phyloP scores from a whole-genome alignment of 2,888 invertebrate species.

The Hyposoter dolosus region DNA sequence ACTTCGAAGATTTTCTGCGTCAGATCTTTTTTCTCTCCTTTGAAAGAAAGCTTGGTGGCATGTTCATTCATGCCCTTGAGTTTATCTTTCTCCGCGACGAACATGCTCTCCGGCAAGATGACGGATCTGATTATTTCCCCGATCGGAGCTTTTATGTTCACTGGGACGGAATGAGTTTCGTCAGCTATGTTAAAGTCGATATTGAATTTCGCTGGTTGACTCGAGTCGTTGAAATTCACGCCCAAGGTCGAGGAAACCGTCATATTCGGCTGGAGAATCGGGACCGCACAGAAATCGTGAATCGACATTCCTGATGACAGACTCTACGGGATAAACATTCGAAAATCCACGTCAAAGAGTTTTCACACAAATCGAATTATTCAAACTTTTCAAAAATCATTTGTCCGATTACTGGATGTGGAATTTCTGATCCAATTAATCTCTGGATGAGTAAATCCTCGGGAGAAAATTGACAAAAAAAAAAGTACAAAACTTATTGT shows the following conservation, averaged over 20 bases:
- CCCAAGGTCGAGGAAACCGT: slow-evolving; percentile 90
- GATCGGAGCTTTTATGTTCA: slow-evolving; percentile 91
- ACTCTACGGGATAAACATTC: slow-evolving; percentile 84
- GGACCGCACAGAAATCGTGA: slow-evolving; percentile 91
- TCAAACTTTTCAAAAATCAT: neutral
- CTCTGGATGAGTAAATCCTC: neutral
- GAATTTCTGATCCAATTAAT: neutral
- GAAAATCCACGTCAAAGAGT: neutral
- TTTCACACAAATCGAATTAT: neutral
- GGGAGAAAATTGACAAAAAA: neutral
- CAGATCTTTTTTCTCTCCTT: slow-evolving; percentile 86
- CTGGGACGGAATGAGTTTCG: slow-evolving; percentile 79
- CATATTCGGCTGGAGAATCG: slow-evolving; percentile 88
- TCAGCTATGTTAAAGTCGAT: slow-evolving; percentile 87
- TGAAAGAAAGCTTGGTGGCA: slow-evolving; percentile 85
- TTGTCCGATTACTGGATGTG: neutral
- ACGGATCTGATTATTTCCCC: slow-evolving; percentile 95
- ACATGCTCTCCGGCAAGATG: slow-evolving; percentile 89
- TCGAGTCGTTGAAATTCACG: slow-evolving; percentile 97
- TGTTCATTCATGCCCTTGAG: slow-evolving; percentile 97
- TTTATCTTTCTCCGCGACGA: slow-evolving; percentile 90
- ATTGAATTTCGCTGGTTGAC: slow-evolving; percentile 94
- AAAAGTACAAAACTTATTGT: neutral
- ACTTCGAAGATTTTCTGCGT: slow-evolving; percentile 89
- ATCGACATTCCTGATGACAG: slow-evolving; percentile 90